Evolutionary conservation across 1,140 invertebrate genomes (phyloP).

Genomic region (Micrasema minimum): DNA sequence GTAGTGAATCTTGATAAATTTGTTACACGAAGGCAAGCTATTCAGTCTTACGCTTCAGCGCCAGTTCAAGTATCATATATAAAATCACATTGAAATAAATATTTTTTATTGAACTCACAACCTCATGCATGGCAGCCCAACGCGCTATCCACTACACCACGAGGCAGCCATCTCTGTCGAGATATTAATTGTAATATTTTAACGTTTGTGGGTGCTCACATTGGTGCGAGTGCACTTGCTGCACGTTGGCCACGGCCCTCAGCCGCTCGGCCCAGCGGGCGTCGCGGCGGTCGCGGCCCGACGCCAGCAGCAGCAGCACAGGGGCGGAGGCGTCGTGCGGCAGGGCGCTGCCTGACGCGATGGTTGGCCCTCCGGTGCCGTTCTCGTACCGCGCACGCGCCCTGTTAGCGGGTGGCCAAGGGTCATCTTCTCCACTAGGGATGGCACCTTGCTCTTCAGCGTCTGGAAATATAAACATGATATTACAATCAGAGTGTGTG

Average conservation of each 20-base stretch:
- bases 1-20: too few species aligned
- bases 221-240: conserved; percentile 50
- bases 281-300: conserved; percentile 46
- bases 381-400: conserved; percentile 49
- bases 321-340: conserved; percentile 44
- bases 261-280: conserved; percentile 51
- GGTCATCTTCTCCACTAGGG: conserved; percentile 50
- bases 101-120: too few species aligned
- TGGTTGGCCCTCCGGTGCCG: conserved; percentile 46
- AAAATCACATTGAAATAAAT: too few species aligned
- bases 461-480: conserved; percentile 45
- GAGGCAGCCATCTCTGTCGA: too few species aligned
- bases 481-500: too few species aligned
- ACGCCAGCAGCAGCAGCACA: conserved; percentile 45
- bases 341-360: conserved; percentile 39
- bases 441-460: conserved; percentile 50
- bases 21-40: too few species aligned
- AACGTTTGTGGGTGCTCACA: conserved; percentile 31
- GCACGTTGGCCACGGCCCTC: conserved; percentile 48
- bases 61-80: too few species aligned
- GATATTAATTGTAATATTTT: too few species aligned
- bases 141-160: too few species aligned
- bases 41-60: too few species aligned
- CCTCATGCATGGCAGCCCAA: too few species aligned
- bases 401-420: conserved; percentile 47